Evolutionary conservation across 92 coral and sea anemone species (phyloP).

Genomic region (Paragorgia papillata): DNA sequence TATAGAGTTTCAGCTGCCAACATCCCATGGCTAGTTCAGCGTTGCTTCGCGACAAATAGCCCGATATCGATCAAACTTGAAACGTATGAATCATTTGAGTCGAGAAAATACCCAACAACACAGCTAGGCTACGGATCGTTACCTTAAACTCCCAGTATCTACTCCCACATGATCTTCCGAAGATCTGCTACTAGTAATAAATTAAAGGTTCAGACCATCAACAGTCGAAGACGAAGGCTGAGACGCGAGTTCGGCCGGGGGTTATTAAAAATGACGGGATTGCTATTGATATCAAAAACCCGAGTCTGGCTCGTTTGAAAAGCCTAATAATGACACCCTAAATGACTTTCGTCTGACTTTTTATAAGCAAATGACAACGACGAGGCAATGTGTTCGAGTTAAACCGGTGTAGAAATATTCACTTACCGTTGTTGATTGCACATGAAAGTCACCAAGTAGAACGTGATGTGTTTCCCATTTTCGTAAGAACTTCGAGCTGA

Average conservation of each 20-base stretch:
- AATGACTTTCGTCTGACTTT: neutral
- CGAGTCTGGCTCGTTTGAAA: neutral
- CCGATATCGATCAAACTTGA: neutral
- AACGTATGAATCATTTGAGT: neutral
- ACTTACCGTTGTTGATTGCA: constrained; percentile 97
- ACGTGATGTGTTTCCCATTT: constrained; percentile 98
- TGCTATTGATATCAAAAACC: neutral
- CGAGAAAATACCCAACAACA: no score
- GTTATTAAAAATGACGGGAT: neutral
- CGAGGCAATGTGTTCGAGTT: neutral
- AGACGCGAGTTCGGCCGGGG: neutral
- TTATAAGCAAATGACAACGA: neutral
- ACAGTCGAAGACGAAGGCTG: neutral
- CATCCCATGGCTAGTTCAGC: neutral
- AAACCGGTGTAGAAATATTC: neutral
- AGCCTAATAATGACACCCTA: neutral
- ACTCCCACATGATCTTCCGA: no score
- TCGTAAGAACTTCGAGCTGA: constrained; percentile 94
- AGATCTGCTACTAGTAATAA: no score
- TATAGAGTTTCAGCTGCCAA: neutral
- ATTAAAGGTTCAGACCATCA: no score
- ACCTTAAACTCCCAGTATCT: no score
- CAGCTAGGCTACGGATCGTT: no score
- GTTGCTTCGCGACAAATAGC: neutral
- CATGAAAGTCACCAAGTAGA: constrained; percentile 89